These are phyloP conservation scores for Sinocyclocheilus anophthalmus DNA, from an alignment of 2,113 vertebrate species.

Conservation along the genomic window DNA sequence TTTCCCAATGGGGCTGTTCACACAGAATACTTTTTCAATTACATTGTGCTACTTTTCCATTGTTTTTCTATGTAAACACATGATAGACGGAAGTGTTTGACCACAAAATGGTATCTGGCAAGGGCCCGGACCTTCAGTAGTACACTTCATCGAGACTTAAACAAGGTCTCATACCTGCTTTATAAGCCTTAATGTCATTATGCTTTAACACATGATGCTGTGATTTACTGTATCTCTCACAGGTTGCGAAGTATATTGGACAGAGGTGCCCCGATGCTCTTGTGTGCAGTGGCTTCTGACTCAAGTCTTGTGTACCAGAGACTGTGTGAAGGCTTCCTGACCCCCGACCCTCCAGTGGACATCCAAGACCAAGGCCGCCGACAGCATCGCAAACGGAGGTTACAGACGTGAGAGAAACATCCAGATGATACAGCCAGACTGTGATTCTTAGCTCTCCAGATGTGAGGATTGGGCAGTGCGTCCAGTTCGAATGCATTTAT, in stretches of 20 bases:
- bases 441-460: background rate
- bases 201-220: too few relatives aligned
- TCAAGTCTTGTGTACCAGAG: conserved; percentile 94
- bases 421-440: background rate
- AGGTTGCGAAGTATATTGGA: conserved; percentile 72
- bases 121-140: too few relatives aligned
- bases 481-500: too few relatives aligned
- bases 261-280: conserved; percentile 66
- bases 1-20: too few relatives aligned
- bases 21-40: too few relatives aligned
- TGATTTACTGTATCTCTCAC: background rate
- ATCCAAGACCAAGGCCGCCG: conserved; percentile 70
- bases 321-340: conserved; percentile 87
- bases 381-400: conserved; percentile 73
- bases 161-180: background rate
- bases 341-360: conserved; percentile 84
- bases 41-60: too few relatives aligned
- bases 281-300: conserved; percentile 92
- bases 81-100: too few relatives aligned
- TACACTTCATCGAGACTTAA: background rate
- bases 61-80: too few relatives aligned
- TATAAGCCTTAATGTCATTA: background rate
- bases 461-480: too few relatives aligned
- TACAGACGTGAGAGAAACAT: conserved; percentile 56
- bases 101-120: background rate